These are phyloP conservation scores for Heliconius sara DNA, from an alignment of 2,888 invertebrate species.

Conservation along the genomic window DNA sequence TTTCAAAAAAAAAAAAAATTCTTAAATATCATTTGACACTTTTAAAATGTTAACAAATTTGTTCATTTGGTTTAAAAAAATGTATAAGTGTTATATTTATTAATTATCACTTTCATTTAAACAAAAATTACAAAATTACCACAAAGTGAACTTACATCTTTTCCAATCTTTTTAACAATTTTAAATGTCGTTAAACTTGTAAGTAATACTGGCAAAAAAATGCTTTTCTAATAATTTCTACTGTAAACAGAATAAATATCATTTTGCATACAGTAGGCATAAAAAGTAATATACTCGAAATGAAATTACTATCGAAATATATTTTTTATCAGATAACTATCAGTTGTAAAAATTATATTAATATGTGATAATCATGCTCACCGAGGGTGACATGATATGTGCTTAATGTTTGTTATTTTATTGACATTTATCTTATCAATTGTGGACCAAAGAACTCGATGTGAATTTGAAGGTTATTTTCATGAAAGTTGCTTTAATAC, in stretches of 20 bases:
- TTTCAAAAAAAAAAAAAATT: no score
- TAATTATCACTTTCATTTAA: no score
- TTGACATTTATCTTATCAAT: slow-evolving; percentile 35
- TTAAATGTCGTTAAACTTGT: no score
- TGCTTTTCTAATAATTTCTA: background rate
- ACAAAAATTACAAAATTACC: no score
- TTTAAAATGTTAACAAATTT: no score
- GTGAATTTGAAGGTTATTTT: background rate
- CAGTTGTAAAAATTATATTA: slow-evolving; percentile 1
- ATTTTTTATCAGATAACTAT: slow-evolving; percentile 5
- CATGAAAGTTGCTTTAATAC: no score
- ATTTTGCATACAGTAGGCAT: background rate
- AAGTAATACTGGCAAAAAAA: background rate
- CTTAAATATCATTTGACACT: no score
- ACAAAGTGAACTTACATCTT: no score
- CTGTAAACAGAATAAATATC: background rate
- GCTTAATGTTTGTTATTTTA: slow-evolving; percentile 21
- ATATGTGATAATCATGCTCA: slow-evolving; percentile 31
- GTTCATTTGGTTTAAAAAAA: no score
- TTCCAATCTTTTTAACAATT: no score
- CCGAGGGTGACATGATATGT: slow-evolving; percentile 31
- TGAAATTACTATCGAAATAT: background rate
- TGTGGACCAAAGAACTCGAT: slow-evolving; percentile 31
- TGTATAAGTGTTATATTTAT: no score
- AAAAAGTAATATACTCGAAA: background rate